phyloP scores from a whole-genome alignment of 1,140 invertebrate genomes.

The Ceratoteleas bidentatus region DNA sequence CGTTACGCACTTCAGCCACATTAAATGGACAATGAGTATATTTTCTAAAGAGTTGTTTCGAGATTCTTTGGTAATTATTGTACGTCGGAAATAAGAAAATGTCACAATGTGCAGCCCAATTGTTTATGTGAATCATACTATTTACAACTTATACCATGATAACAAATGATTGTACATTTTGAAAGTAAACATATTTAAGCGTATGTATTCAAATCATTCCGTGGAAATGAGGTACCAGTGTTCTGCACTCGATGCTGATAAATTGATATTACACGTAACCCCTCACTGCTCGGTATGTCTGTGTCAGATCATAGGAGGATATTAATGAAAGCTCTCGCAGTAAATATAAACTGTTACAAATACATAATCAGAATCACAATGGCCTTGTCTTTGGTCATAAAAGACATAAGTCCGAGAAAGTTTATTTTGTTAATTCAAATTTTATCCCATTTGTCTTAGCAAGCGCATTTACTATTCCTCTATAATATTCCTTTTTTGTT shows the following conservation, averaged over 20 bases:
- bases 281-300: not conserved
- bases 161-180: constrained; percentile 33
- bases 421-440: constrained; percentile 27
- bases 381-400: not conserved
- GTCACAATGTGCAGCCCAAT: constrained; percentile 13
- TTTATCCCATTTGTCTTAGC: constrained; percentile 10
- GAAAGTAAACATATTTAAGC: constrained; percentile 41
- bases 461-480: constrained; percentile 12
- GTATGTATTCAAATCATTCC: constrained; percentile 9
- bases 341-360: constrained; percentile 10
- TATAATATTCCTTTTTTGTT: constrained; percentile 16
- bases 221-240: not conserved
- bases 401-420: constrained; percentile 7
- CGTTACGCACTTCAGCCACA: too few relatives aligned
- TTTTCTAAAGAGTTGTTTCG: too few relatives aligned
- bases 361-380: not conserved
- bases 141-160: constrained; percentile 4
- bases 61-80: too few relatives aligned
- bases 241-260: not conserved
- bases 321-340: constrained; percentile 5
- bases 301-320: not conserved
- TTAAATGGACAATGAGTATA: too few relatives aligned
- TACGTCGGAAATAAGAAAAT: constrained; percentile 4
- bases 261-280: constrained; percentile 10
- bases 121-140: not conserved